These are phyloP conservation scores for Xyrichtys novacula DNA, from an alignment of 2,797 vertebrate species.

Conservation along the genomic window DNA sequence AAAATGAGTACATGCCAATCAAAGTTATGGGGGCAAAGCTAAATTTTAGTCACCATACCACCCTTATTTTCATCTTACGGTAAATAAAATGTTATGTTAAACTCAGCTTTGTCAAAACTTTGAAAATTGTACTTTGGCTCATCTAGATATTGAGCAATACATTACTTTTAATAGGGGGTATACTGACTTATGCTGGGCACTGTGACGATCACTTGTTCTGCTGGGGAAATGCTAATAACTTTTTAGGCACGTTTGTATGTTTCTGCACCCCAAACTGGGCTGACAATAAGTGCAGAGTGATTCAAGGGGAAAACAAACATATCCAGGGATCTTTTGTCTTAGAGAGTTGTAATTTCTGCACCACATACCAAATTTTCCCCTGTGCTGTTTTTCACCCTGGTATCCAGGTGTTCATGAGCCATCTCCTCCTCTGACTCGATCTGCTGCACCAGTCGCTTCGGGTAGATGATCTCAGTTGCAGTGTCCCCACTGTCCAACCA, in stretches of 20 bases:
- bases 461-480: conserved; percentile 86
- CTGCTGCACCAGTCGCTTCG: conserved; percentile 88
- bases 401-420: conserved; percentile 87
- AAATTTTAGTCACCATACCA: no score
- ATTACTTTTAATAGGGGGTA: no score
- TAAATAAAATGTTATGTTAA: no score
- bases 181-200: no score
- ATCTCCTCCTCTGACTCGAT: conserved; percentile 88
- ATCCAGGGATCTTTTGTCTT: not conserved
- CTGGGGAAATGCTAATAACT: conserved; percentile 8
- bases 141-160: no score
- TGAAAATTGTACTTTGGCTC: no score
- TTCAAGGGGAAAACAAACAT: not conserved
- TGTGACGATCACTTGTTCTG: conserved; percentile 11
- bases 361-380: conserved; percentile 75
- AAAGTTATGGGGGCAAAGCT: no score
- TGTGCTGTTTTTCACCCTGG: conserved; percentile 87
- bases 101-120: no score
- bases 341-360: not conserved
- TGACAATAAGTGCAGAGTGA: not conserved
- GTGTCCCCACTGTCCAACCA: conserved; percentile 63
- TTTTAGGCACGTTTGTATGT: no score
- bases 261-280: not conserved
- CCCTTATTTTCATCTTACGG: no score
- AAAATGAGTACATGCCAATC: no score